These are phyloP conservation scores for Tautogolabrus adspersus DNA, from an alignment of 2,113 vertebrate species.

Conservation along the genomic window DNA sequence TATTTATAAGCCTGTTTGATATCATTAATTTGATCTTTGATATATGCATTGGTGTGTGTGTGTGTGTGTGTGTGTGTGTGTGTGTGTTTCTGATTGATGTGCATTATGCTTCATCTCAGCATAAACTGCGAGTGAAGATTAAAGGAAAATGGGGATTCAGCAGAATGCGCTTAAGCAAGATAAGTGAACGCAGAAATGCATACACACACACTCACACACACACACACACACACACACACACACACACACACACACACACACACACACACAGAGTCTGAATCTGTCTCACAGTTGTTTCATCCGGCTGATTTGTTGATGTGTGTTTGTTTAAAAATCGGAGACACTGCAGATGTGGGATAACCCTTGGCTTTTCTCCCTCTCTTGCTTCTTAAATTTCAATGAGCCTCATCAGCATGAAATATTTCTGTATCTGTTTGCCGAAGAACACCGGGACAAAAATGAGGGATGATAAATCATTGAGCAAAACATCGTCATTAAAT, in stretches of 20 bases:
- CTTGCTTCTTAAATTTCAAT: conserved; percentile 58
- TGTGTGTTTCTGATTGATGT: conserved; percentile 76
- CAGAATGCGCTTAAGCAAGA: conserved; percentile 73
- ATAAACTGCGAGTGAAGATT: conserved; percentile 75
- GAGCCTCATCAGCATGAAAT: conserved; percentile 60
- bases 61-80: conserved; percentile 11
- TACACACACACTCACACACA: conserved; percentile 16
- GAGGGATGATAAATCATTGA: conserved; percentile 53
- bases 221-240: conserved; percentile 1
- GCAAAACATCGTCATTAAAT: conserved; percentile 31
- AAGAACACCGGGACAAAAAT: conserved; percentile 32
- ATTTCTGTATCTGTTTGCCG: conserved; percentile 63
- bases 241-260: conserved; percentile 3
- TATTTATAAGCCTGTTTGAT: conserved; percentile 79
- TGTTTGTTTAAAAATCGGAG: conserved; percentile 71
- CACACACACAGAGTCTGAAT: conserved; percentile 41
- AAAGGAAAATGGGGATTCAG: conserved; percentile 79
- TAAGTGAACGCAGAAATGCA: conserved; percentile 62
- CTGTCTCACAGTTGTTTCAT: conserved; percentile 74
- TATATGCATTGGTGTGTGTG: conserved; percentile 69
- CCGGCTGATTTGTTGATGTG: conserved; percentile 74
- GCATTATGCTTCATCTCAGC: conserved; percentile 81
- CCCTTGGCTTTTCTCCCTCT: conserved; percentile 58
- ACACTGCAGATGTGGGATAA: conserved; percentile 73
- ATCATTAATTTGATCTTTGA: conserved; percentile 78